phyloP scores from a whole-genome alignment of 1,140 invertebrate species.

The Paralvinella palmiformis region DNA sequence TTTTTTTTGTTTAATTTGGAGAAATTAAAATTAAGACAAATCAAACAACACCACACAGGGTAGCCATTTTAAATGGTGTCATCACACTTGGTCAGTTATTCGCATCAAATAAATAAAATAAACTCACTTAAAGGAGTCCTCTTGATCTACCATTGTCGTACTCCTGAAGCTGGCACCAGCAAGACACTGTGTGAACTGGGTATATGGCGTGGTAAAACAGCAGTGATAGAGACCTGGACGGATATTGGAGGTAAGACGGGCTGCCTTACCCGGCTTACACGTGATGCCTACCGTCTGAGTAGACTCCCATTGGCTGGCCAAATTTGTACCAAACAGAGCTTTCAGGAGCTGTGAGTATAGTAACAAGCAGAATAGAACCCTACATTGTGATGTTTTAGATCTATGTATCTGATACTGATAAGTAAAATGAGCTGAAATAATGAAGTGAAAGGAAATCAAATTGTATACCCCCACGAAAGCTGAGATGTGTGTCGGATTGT shows the following conservation, averaged over 20 bases:
- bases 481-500: no score
- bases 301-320: constrained; percentile 61
- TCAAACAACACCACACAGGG: no score
- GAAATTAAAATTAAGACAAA: no score
- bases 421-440: no score
- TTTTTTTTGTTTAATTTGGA: no score
- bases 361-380: no score
- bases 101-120: neutral
- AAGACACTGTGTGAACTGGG: constrained; percentile 49
- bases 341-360: constrained; percentile 71
- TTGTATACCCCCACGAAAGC: no score
- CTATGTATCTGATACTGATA: no score
- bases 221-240: constrained; percentile 50
- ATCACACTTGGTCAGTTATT: neutral
- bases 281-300: constrained; percentile 21
- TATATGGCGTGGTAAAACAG: constrained; percentile 49
- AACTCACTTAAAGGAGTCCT: constrained; percentile 34
- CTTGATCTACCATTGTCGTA: constrained; percentile 32
- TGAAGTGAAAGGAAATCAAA: no score
- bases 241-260: constrained; percentile 29
- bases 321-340: constrained; percentile 74
- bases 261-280: constrained; percentile 30
- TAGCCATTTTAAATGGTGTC: no score
- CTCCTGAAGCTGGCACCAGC: constrained; percentile 37
- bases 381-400: no score